Conservation (phyloP, 2,113 vertebrate species). For the Silurus glanis region DNA sequence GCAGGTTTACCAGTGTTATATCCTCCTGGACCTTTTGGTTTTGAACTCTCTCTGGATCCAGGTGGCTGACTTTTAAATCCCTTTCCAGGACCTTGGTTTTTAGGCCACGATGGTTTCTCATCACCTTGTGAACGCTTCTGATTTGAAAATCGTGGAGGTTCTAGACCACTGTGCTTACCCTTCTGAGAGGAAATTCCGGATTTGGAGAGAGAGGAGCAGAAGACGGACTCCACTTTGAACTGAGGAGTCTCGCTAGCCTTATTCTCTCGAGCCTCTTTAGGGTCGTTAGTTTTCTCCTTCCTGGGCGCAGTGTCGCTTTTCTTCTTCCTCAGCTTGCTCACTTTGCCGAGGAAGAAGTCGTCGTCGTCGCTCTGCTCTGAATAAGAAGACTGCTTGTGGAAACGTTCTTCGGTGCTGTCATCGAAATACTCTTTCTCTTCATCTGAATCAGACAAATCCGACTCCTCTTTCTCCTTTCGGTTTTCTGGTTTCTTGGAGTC, state of each 20-base stretch:
- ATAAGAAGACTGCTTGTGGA: constrained; percentile 84
- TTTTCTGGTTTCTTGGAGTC: neutral
- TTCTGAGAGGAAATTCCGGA: constrained; percentile 39
- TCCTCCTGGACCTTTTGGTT: neutral
- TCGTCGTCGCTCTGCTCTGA: constrained; percentile 83
- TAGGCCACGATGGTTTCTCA: constrained; percentile 29
- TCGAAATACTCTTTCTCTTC: constrained; percentile 83
- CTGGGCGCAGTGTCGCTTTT: constrained; percentile 39
- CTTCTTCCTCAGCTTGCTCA: constrained; percentile 81
- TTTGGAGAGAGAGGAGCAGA: constrained; percentile 79
- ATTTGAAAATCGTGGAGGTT: constrained; percentile 57
- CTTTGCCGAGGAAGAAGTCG: constrained; percentile 93
- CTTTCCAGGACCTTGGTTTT: constrained; percentile 14
- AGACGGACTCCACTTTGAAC: constrained; percentile 77
- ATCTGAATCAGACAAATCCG: constrained; percentile 66
- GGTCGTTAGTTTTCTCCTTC: constrained; percentile 46
- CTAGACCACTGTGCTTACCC: constrained; percentile 5
- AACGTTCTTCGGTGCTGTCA: constrained; percentile 95
- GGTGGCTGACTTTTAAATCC: constrained; percentile 24
- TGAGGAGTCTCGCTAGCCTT: constrained; percentile 42
- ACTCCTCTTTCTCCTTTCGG: constrained; percentile 42
- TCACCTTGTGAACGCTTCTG: constrained; percentile 15
- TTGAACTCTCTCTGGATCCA: constrained; percentile 12
- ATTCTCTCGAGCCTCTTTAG: neutral
- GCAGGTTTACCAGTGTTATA: constrained; percentile 39